Percentiles rank a stretch among this genome's conserved stretches.
phyloP scores from a whole-genome alignment of 2,797 vertebrate genomes.

The Triplophysa yarkandensis region DNA sequence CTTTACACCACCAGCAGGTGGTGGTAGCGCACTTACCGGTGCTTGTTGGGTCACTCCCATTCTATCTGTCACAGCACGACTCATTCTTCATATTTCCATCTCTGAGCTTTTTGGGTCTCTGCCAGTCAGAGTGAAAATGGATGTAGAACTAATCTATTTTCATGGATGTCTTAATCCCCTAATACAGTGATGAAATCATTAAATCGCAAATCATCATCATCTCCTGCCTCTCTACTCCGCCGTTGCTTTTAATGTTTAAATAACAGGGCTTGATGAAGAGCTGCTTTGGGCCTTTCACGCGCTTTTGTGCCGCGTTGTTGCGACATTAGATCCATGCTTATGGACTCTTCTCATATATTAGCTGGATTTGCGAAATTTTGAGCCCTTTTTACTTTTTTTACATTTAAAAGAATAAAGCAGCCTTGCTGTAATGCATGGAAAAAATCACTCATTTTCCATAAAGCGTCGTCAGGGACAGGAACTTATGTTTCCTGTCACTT shows the following conservation, averaged over 20 bases:
- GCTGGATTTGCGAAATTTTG: slow-evolving; percentile 75
- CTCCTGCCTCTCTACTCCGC: slow-evolving; percentile 47
- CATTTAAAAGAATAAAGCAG: slow-evolving; percentile 68
- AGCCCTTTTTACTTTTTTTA: slow-evolving; percentile 55
- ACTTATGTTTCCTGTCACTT: slow-evolving; percentile 17
- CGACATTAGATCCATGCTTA: slow-evolving; percentile 77
- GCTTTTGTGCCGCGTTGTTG: slow-evolving; percentile 73
- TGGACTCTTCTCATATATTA: slow-evolving; percentile 75
- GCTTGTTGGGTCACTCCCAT: neutral
- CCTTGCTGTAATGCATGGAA: slow-evolving; percentile 70
- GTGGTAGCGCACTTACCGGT: slow-evolving; percentile 65
- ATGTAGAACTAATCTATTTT: slow-evolving; percentile 82
- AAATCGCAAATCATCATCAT: slow-evolving; percentile 77
- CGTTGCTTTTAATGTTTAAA: slow-evolving; percentile 68
- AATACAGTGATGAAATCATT: slow-evolving; percentile 78
- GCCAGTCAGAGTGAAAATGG: slow-evolving; percentile 76
- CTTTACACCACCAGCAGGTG: slow-evolving; percentile 66
- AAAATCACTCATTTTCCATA: slow-evolving; percentile 49
- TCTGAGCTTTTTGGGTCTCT: slow-evolving; percentile 71
- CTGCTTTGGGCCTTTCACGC: slow-evolving; percentile 72
- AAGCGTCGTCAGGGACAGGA: slow-evolving; percentile 37
- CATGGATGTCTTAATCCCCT: slow-evolving; percentile 76
- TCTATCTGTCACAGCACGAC: slow-evolving; percentile 37
- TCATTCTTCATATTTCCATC: slow-evolving; percentile 52
- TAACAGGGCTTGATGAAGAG: slow-evolving; percentile 78